These are phyloP conservation scores for Elysia crispata DNA, from an alignment of 2,888 invertebrate species.

Conservation along the genomic window DNA sequence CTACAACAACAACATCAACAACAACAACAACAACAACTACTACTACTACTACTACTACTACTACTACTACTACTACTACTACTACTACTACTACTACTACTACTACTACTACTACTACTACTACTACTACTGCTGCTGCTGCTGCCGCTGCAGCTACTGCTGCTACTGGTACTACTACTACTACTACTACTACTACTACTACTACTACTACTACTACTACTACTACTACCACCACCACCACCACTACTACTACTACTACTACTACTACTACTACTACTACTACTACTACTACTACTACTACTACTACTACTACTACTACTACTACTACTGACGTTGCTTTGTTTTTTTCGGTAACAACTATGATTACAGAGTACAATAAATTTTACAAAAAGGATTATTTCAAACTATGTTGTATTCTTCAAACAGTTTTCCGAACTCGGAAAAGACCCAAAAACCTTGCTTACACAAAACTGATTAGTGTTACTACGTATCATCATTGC, in stretches of 20 bases:
- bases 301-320: neutral
- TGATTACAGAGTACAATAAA: no score
- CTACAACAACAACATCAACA: no score
- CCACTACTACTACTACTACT: neutral
- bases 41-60: slow-evolving; percentile 7
- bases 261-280: neutral
- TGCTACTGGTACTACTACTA: neutral
- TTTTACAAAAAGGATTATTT: no score
- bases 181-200: neutral
- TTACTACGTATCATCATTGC: no score
- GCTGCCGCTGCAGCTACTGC: neutral
- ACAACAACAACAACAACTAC: no score
- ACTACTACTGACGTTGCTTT: no score
- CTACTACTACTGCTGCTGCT: neutral
- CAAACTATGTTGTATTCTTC: no score
- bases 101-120: neutral
- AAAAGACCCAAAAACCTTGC: no score
- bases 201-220: neutral
- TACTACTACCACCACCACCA: slow-evolving; percentile 9
- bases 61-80: neutral
- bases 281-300: neutral
- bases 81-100: slow-evolving; percentile 11
- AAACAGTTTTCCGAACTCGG: no score
- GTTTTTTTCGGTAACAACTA: no score
- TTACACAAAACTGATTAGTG: no score